phyloP scores from a whole-genome alignment of 2,113 vertebrate species.

The Oriolus oriolus region DNA sequence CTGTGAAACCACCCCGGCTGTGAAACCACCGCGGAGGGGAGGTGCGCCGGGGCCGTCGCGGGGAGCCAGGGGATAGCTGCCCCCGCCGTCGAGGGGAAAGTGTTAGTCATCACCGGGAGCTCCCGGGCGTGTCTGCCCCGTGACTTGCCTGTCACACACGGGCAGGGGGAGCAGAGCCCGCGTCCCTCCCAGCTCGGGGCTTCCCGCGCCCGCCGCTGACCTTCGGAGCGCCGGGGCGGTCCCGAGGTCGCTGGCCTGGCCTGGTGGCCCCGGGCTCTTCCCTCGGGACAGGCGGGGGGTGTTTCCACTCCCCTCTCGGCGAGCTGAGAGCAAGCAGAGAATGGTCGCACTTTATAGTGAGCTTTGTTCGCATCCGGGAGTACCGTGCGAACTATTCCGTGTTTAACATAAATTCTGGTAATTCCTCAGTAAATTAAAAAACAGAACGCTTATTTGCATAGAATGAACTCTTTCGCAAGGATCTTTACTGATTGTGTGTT shows the following conservation, averaged over 20 bases:
- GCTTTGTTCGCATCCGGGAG: neutral
- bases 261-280: neutral
- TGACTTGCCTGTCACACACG: too few relatives aligned
- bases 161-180: too few relatives aligned
- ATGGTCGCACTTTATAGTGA: rapidly evolving
- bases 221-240: neutral
- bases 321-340: neutral
- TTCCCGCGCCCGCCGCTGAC: neutral
- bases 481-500: neutral
- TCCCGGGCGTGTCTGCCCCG: neutral
- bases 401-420: neutral
- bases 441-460: rapidly evolving
- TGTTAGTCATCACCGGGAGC: neutral
- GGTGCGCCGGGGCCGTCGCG: rapidly evolving
- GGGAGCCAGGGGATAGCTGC: neutral
- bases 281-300: rapidly evolving
- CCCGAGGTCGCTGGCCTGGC: neutral
- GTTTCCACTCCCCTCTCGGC: neutral
- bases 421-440: neutral
- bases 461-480: neutral
- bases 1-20: neutral
- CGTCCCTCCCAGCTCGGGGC: neutral
- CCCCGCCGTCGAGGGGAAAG: neutral
- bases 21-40: neutral
- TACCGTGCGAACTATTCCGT: rapidly evolving